Conservation (phyloP, 2,888 invertebrate species). For the Diadromus collaris region DNA sequence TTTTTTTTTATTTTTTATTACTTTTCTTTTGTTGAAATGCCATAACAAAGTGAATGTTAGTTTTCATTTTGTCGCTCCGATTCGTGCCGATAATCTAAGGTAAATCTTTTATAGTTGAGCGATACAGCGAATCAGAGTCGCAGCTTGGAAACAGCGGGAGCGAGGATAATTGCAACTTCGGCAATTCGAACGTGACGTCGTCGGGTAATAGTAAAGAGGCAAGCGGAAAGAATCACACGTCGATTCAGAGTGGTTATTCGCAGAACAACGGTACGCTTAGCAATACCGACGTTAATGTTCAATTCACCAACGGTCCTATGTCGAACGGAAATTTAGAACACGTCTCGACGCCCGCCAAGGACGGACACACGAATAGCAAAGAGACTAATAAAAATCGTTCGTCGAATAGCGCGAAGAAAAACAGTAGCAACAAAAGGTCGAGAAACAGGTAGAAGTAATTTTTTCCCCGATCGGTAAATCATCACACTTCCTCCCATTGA, state of each 20-base stretch:
- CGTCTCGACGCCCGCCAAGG: slow-evolving; percentile 83
- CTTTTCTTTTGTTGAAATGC: background rate
- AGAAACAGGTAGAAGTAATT: slow-evolving; percentile 86
- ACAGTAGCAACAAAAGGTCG: slow-evolving; percentile 89
- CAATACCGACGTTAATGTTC: slow-evolving; percentile 72
- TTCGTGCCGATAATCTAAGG: slow-evolving; percentile 40
- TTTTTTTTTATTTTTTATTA: background rate
- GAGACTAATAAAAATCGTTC: slow-evolving; percentile 79
- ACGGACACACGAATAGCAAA: slow-evolving; percentile 78
- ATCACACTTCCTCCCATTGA: slow-evolving; percentile 47
- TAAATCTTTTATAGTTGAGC: slow-evolving; percentile 83
- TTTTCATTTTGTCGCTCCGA: slow-evolving; percentile 29
- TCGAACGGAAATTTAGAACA: slow-evolving; percentile 84
- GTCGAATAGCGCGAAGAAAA: slow-evolving; percentile 85
- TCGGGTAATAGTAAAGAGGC: slow-evolving; percentile 77
- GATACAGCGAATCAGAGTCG: slow-evolving; percentile 94
- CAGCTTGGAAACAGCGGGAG: slow-evolving; percentile 84
- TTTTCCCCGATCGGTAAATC: slow-evolving; percentile 1
- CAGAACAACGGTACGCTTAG: slow-evolving; percentile 77
- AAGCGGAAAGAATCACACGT: slow-evolving; percentile 78
- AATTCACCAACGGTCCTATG: slow-evolving; percentile 77
- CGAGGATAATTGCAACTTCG: slow-evolving; percentile 81
- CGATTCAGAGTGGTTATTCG: slow-evolving; percentile 73
- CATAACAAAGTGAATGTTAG: background rate
- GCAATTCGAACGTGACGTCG: slow-evolving; percentile 74